phyloP scores from a whole-genome alignment of 2,888 invertebrate species.

The Linnaemya tessellans region DNA sequence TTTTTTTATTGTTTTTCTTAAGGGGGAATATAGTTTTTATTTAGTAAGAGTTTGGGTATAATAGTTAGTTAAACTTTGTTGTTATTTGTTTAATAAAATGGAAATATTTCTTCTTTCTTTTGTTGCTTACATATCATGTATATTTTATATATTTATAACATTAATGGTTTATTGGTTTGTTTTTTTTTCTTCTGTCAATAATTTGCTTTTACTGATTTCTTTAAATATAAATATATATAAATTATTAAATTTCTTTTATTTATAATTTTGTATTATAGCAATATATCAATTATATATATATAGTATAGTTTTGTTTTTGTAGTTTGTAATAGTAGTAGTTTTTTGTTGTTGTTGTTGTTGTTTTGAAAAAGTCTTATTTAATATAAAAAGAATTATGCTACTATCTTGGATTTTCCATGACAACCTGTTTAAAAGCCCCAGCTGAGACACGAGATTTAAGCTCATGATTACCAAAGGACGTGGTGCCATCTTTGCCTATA shows the following conservation, averaged over 20 bases:
- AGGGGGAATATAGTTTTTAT: constrained; percentile 15
- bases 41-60: constrained; percentile 31
- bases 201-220: constrained; percentile 27
- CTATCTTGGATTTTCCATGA: constrained; percentile 91
- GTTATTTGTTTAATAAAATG: constrained; percentile 68
- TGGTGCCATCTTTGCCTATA: constrained; percentile 94
- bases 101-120: constrained; percentile 62
- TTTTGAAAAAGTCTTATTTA: constrained; percentile 65
- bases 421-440: constrained; percentile 90
- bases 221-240: constrained; percentile 46
- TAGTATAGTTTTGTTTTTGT: constrained; percentile 51
- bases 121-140: constrained; percentile 44
- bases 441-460: constrained; percentile 90
- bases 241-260: constrained; percentile 47
- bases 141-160: constrained; percentile 56
- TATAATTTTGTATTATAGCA: constrained; percentile 45
- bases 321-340: constrained; percentile 67
- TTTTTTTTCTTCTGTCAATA: constrained; percentile 20
- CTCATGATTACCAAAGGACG: constrained; percentile 92
- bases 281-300: constrained; percentile 46
- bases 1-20: constrained; percentile 22
- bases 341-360: constrained; percentile 63
- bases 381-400: constrained; percentile 79
- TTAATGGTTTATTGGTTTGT: constrained; percentile 38
- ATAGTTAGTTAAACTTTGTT: constrained; percentile 53